Base-by-base conservation (phyloP, 2,797 vertebrate species). In the Notoglanidium macrostoma region DNA sequence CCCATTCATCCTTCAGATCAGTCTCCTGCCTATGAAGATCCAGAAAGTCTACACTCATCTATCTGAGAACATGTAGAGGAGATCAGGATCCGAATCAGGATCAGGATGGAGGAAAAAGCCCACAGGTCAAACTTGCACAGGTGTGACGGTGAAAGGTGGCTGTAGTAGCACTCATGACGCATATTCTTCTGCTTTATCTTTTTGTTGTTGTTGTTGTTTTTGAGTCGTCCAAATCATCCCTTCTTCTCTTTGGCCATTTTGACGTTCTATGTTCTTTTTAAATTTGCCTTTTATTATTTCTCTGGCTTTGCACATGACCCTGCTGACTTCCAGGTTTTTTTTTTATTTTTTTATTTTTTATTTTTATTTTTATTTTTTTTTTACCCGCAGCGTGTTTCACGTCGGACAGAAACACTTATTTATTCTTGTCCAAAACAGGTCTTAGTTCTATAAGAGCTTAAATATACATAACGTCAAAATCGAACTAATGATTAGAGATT, bases 151-250 rank as follows among this genome's bases (percentile, higher is more conserved):
- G 57, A 26, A 59, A 68, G 67, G 63, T 78, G 72, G 14, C 40
- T 79, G 54, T 79, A 44, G 88, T 78, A 89, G 90, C 85, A 78
- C 84, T 89, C 61, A 72, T 55, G 84, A 65, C 65, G 59, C 79
- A 59, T 81, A 63, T 17, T 17, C 7, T 51, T 26, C 11, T 85
- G 26, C 54, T 59, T 80, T 77, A 51, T 79, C 59, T 44, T 5
- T 65, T 11, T 26, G 51, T 85, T 49, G 6, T 49, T 49, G 40
- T 40, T 40, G 40, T 9, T 65, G 6, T 17, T 65, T 85, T 26
- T 10, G 1, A 32, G 26, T 55, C 61, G 44, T 86, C 59, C 63
- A 63, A 81, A 63, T 81, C 35, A 14, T 44, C 57, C 14, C 5
- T 35, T 61, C 2, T 35, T 57, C 5, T 51, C 2, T 29, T 46